phyloP scores from a whole-genome alignment of 2,888 invertebrate species.

The Ochropleura leucogaster region DNA sequence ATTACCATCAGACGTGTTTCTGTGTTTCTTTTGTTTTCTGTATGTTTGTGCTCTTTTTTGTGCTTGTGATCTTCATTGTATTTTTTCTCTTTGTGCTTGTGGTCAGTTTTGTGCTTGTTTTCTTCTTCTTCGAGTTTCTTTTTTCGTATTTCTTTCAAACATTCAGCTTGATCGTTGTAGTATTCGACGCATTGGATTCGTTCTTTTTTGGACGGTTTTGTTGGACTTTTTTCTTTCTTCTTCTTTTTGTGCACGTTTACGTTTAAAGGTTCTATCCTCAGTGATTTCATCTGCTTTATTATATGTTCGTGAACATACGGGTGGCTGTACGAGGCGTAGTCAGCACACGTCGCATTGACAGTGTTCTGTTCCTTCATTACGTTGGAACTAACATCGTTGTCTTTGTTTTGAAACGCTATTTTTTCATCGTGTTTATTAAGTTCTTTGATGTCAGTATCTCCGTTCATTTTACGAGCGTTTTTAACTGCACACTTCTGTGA shows the following conservation, averaged over 20 bases:
- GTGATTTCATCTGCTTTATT: constrained; percentile 88
- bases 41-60: constrained; percentile 80
- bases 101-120: constrained; percentile 78
- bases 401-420: constrained; percentile 81
- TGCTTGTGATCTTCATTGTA: constrained; percentile 81
- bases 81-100: constrained; percentile 78
- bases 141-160: constrained; percentile 88
- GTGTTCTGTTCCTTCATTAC: constrained; percentile 71
- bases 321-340: constrained; percentile 78
- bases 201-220: constrained; percentile 83
- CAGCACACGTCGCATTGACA: constrained; percentile 71
- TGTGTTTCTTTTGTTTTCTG: constrained; percentile 81
- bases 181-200: constrained; percentile 89
- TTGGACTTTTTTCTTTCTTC: constrained; percentile 80
- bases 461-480: constrained; percentile 85
- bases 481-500: constrained; percentile 79
- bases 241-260: constrained; percentile 81
- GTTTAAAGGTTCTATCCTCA: constrained; percentile 86
- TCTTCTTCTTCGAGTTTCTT: constrained; percentile 84
- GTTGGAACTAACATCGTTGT: constrained; percentile 83
- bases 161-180: constrained; percentile 92
- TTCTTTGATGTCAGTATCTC: constrained; percentile 84
- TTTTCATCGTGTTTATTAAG: constrained; percentile 83
- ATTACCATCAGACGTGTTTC: constrained; percentile 80
- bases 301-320: constrained; percentile 88